phyloP scores from a whole-genome alignment of 2,113 vertebrate species.

The Thinocorus orbignyianus region DNA sequence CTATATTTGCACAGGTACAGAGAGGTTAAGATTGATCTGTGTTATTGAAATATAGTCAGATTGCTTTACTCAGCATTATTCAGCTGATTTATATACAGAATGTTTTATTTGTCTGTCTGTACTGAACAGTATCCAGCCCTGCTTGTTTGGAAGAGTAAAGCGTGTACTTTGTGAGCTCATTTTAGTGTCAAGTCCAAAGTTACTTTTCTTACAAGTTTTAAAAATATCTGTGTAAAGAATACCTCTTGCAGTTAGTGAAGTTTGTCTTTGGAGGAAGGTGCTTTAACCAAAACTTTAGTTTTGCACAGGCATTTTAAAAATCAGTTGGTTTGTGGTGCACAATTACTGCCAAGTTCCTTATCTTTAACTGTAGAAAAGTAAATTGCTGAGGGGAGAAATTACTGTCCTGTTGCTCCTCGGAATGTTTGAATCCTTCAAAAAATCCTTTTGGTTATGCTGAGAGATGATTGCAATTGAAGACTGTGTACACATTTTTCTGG shows the following conservation, averaged over 20 bases:
- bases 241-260: not conserved
- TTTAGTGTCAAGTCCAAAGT: not conserved
- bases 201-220: not conserved
- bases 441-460: constrained; percentile 3
- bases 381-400: not conserved
- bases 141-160: not conserved
- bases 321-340: not conserved
- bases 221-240: not conserved
- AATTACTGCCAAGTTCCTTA: not conserved
- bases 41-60: not conserved
- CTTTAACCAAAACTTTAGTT: not conserved
- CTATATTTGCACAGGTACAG: not conserved
- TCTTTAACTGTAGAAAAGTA: not conserved
- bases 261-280: not conserved
- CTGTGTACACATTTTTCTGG: not conserved
- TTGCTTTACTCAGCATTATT: not conserved
- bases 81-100: not conserved
- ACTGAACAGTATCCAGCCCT: not conserved
- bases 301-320: not conserved
- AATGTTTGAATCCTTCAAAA: constrained; percentile 10
- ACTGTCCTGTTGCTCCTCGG: not conserved
- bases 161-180: not conserved
- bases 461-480: not conserved
- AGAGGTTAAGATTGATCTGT: not conserved
- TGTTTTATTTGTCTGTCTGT: not conserved